These are phyloP conservation scores for Nannospalax galili DNA, from an alignment of 2,113 vertebrate species.

Conservation along the genomic window DNA sequence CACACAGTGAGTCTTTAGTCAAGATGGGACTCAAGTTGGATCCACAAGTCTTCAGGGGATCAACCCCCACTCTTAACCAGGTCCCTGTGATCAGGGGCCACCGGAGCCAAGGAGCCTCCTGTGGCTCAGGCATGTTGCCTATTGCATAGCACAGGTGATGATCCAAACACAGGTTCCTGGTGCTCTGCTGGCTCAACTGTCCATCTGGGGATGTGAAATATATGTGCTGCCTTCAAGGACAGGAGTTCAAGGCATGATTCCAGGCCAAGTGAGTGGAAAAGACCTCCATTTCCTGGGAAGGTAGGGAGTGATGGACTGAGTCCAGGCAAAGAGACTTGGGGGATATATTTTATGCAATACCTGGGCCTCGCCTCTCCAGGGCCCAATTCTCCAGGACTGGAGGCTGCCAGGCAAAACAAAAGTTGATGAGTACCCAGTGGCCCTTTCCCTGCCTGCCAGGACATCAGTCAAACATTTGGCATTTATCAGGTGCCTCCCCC, in stretches of 20 bases:
- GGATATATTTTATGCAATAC: not conserved
- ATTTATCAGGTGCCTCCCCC: not conserved
- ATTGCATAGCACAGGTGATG: not conserved
- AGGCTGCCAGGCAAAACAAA: not conserved
- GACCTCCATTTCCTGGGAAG: not conserved
- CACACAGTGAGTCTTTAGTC: not conserved
- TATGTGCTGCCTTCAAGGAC: not conserved
- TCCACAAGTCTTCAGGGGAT: not conserved
- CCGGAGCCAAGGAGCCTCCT: not conserved
- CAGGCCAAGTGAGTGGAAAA: not conserved
- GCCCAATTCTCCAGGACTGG: not conserved
- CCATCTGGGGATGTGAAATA: not conserved
- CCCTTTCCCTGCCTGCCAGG: not conserved
- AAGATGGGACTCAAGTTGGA: not conserved
- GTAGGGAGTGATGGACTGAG: not conserved
- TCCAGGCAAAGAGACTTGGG: not conserved
- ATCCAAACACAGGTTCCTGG: not conserved
- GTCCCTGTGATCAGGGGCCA: not conserved
- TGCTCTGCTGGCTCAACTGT: not conserved
- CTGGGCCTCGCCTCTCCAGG: not conserved
- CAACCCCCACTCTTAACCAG: not conserved
- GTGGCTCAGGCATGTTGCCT: not conserved
- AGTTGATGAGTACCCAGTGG: constrained; percentile 4
- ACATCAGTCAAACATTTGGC: constrained; percentile 15
- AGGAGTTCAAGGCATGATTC: not conserved